phyloP scores from a whole-genome alignment of 2,113 vertebrate genomes.

The Neodon shergylaensis region DNA sequence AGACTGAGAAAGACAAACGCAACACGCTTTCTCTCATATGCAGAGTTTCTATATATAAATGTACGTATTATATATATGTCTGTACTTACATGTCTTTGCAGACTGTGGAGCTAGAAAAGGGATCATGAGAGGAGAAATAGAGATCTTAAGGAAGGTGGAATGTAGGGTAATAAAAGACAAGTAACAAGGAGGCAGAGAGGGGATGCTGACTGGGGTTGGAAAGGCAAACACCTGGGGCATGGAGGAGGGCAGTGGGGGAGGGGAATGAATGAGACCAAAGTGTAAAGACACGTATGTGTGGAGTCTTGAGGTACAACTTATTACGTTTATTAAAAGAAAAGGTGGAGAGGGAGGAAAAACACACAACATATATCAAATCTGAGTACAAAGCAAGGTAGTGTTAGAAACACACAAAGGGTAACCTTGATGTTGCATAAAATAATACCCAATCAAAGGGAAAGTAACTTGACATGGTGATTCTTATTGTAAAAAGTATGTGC shows the following conservation, averaged over 20 bases:
- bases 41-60: background rate
- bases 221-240: background rate
- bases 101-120: background rate
- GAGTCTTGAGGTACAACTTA: too few relatives aligned
- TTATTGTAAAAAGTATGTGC: background rate
- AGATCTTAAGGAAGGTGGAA: background rate
- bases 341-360: background rate
- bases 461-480: background rate
- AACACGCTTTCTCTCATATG: background rate
- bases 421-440: background rate
- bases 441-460: background rate
- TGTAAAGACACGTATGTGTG: too few relatives aligned
- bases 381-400: background rate
- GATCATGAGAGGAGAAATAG: background rate
- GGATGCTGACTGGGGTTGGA: background rate
- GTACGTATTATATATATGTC: background rate
- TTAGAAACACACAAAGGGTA: background rate
- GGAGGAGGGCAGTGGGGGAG: background rate
- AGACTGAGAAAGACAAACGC: background rate
- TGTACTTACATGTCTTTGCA: background rate
- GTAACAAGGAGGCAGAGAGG: background rate
- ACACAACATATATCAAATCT: background rate
- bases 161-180: background rate
- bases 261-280: background rate
- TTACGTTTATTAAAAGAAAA: background rate